Evolutionary conservation across 2,888 invertebrate genomes (phyloP).

Genomic region (Meganola albula): DNA sequence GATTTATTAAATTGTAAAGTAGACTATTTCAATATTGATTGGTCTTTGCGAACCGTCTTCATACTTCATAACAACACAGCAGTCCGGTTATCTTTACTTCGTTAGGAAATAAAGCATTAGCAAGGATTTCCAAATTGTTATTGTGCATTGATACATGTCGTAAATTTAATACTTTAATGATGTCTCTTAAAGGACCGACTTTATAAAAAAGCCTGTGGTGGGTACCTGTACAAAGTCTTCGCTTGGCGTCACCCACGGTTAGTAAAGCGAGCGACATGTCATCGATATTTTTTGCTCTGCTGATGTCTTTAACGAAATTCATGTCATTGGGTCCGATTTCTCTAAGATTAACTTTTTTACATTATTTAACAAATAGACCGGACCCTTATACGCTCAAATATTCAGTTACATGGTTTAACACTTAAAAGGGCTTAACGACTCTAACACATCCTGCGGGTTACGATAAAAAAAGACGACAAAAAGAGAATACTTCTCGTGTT

Average conservation of each 20-base stretch:
- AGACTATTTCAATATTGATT: too few species aligned
- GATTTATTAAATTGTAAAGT: too few species aligned
- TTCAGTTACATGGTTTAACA: slow-evolving; percentile 78
- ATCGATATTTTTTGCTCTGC: slow-evolving; percentile 68
- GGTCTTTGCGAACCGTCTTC: too few species aligned
- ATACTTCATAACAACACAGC: too few species aligned
- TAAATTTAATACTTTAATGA: slow-evolving; percentile 74
- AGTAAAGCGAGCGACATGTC: slow-evolving; percentile 61
- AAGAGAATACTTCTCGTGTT: slow-evolving; percentile 73
- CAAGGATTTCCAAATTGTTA: slow-evolving; percentile 39
- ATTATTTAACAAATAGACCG: slow-evolving; percentile 76
- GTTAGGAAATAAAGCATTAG: slow-evolving; percentile 25
- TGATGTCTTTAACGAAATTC: slow-evolving; percentile 75
- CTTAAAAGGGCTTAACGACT: slow-evolving; percentile 78
- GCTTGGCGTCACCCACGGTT: slow-evolving; percentile 54
- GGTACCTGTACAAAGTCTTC: slow-evolving; percentile 51
- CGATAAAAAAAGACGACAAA: slow-evolving; percentile 74
- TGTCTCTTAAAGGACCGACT: slow-evolving; percentile 52
- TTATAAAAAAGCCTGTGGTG: slow-evolving; percentile 49
- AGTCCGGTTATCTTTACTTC: too few species aligned
- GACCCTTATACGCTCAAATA: slow-evolving; percentile 74
- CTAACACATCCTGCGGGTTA: slow-evolving; percentile 78
- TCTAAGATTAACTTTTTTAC: slow-evolving; percentile 74
- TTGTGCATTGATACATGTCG: slow-evolving; percentile 47
- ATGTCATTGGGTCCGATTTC: slow-evolving; percentile 75